These are phyloP conservation scores for Corythaixoides concolor DNA, from an alignment of 2,113 vertebrate species.

Conservation along the genomic window DNA sequence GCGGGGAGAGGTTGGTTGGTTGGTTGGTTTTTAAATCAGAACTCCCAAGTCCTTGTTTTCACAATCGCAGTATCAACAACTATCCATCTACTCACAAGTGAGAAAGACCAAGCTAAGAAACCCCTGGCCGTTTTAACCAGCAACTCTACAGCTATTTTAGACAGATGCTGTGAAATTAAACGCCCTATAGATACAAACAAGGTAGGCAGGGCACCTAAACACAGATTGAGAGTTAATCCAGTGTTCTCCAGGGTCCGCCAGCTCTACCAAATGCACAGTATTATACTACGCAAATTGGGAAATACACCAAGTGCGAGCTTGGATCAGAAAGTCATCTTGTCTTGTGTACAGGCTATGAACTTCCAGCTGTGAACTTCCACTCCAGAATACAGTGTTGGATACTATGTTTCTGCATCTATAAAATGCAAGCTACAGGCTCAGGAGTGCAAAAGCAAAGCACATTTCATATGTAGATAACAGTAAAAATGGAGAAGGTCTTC, in stretches of 20 bases:
- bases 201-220: neutral
- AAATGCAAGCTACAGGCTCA: neutral
- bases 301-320: neutral
- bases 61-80: neutral
- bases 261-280: neutral
- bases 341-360: neutral
- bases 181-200: neutral
- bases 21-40: neutral
- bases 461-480: fast-evolving
- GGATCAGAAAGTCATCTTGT: neutral
- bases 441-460: neutral
- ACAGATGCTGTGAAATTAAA: neutral
- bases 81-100: neutral
- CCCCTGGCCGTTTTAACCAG: neutral
- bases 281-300: neutral
- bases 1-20: no score
- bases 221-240: neutral
- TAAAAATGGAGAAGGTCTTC: neutral
- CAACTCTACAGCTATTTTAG: neutral
- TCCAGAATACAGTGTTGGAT: neutral
- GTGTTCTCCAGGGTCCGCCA: neutral
- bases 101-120: neutral
- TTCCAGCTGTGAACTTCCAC: neutral
- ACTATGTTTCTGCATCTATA: neutral
- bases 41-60: neutral